Evolutionary conservation across 2,113 vertebrate species (phyloP), one percentile per base, ranked within the genome.

Genomic region (human): DNA sequence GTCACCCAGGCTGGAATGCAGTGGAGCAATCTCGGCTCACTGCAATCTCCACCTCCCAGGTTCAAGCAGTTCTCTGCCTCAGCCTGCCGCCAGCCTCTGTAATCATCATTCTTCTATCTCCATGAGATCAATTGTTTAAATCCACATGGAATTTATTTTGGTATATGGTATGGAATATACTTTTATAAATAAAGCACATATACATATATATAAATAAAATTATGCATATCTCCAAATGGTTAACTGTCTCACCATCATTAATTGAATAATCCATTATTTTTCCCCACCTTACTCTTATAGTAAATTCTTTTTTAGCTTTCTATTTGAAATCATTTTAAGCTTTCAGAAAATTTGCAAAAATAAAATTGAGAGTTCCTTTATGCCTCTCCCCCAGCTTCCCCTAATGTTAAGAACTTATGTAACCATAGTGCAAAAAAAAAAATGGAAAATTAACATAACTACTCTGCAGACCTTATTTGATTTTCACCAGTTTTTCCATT

Each of bases 161-260:
- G 23, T 75, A 90, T 59, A 17, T 64, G 12, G 10, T 48, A 93
- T 81, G 22, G 84, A 90, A 92, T 96, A 68, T 40, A 32, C 45
- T 76, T 95, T 95, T 94, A 90, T 73, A 92, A 96, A 68, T 89
- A 95, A 94, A 94, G 92, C n/a, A 82, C 40, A 30, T 30, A 32
- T 48, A 64, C 12, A 93, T 52, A 70, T 25, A 76, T 43, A 80
- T 73, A 89, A 81, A 48, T 59, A 52, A 94, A 92, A 93, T 40
- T 38, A 79, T 76, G 0, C 91, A 50, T 92, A 68, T 93, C 48
- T 97, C 55, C 75, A 96, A 96, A 93, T 73, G 52, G 14, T 61
- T 89, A 86, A 89, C 66, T 87, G 23, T 66, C 32, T 57, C 50
- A 73, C 48, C 72, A 91, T 57, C 20, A 35, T 40, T 80, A 95